Base-by-base conservation (phyloP, 2,113 vertebrate species). In the Oncorhynchus masou region DNA sequence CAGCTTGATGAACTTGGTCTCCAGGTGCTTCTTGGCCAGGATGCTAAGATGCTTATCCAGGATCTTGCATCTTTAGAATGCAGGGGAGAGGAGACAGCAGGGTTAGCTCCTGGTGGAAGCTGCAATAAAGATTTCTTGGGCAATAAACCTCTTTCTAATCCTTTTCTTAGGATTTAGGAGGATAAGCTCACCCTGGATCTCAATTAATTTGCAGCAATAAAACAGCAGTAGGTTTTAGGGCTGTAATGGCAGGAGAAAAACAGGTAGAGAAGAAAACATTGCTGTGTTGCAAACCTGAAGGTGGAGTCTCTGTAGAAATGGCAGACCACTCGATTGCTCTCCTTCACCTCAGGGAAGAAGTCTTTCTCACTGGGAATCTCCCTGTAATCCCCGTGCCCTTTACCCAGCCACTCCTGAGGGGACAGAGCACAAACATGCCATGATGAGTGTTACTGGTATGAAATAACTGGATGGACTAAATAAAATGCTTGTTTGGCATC, bases 1-100 rank as follows among this genome's bases (percentile, higher is more conserved):
- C 88, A 99, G 86, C 85, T 97, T 99, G 88, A 99, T 90, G 91
- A 99, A 99, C 86, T 99, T 99, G 75, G 98, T 98, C 87, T 99
- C 97, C 15, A 99, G 70, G 1, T 99, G 98, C 80, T 98, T 99
- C 91, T 97, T 99, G 71, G 97, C 94, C 91, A 99, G 39, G 65
- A 94, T 80, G 51, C 87, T 83, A 90, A 99, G 89, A 84, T 99
- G 98, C 86, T 96, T 97, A 91, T 99, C 98, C 73, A 99, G 29
- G 91, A 99, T 97, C 91, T 97, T 95, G 78, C 97, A 98, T 86
- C 98, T 99, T 39, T 72, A 74, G 70, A 84, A 57, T 8, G 70
- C 20, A 75, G 57, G 68, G 75, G n/a, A 9, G 59, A 60, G n/a
- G 20, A 60, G 20, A 60, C 19, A 22, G 59, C n/a, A 60, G 19